Conservation (phyloP, 1,140 invertebrate species). For the Atopsyche davidsoni region DNA sequence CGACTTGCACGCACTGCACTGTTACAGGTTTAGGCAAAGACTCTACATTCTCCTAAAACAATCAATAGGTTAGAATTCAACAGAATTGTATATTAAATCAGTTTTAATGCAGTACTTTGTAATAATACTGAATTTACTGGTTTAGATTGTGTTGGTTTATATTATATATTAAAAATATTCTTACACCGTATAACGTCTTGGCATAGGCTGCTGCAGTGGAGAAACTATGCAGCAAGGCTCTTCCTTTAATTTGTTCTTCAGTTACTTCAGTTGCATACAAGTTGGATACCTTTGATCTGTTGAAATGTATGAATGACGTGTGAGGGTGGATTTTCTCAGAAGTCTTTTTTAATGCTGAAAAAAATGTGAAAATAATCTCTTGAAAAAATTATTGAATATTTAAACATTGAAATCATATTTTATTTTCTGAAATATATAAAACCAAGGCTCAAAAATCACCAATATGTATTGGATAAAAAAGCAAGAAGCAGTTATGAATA, state of each 20-base stretch:
- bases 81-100: constrained; percentile 28
- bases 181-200: constrained; percentile 62
- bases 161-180: no score
- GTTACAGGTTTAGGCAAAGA: constrained; percentile 70
- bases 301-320: constrained; percentile 65
- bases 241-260: constrained; percentile 56
- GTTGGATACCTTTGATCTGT: constrained; percentile 58
- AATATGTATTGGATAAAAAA: no score
- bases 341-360: constrained; percentile 52
- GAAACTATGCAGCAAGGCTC: constrained; percentile 67
- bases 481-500: no score
- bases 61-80: no score
- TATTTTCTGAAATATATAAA: no score
- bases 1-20: constrained; percentile 72
- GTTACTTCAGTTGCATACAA: constrained; percentile 60
- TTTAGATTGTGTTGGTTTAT: no score
- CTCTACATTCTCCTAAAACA: constrained; percentile 54
- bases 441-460: no score
- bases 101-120: constrained; percentile 8
- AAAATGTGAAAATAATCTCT: constrained; percentile 16
- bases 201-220: constrained; percentile 64
- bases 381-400: background rate
- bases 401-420: constrained; percentile 8
- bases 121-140: constrained; percentile 1
- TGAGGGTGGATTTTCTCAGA: constrained; percentile 55